Evolutionary conservation across 2,888 invertebrate genomes (phyloP).

Genomic region (Hesperia comma): DNA sequence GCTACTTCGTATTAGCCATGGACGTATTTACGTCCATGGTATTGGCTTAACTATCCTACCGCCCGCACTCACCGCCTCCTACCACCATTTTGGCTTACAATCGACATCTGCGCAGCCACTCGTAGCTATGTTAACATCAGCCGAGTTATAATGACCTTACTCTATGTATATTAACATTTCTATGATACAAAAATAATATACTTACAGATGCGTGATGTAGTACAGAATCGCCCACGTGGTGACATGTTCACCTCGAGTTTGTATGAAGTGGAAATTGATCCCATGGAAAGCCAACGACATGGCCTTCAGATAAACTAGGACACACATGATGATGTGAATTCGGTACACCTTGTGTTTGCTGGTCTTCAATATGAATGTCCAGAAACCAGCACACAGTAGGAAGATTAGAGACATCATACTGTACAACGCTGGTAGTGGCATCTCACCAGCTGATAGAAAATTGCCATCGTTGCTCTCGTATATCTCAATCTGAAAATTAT

Average conservation of each 20-base stretch:
- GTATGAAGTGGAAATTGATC: constrained; percentile 97
- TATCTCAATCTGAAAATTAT: constrained; percentile 89
- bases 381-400: constrained; percentile 94
- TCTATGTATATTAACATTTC: constrained; percentile 9
- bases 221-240: constrained; percentile 99
- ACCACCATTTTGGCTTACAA: too few species aligned
- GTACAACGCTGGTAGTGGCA: constrained; percentile 96
- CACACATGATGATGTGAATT: constrained; percentile 98
- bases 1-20: too few species aligned
- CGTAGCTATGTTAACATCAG: too few species aligned
- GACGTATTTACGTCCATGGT: too few species aligned
- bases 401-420: constrained; percentile 96
- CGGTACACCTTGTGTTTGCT: constrained; percentile 95
- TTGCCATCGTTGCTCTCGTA: constrained; percentile 93
- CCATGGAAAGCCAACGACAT: constrained; percentile 97
- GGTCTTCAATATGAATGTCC: constrained; percentile 94
- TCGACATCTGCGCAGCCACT: too few species aligned
- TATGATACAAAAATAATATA: constrained; percentile 46
- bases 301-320: constrained; percentile 95
- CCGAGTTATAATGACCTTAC: too few species aligned
- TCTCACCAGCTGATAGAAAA: constrained; percentile 97
- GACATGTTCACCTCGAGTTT: constrained; percentile 95
- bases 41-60: too few species aligned
- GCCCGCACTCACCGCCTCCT: too few species aligned
- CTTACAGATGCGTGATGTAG: constrained; percentile 98